phyloP scores from a whole-genome alignment of 2,888 invertebrate genomes.

The Drosophila mimetica region DNA sequence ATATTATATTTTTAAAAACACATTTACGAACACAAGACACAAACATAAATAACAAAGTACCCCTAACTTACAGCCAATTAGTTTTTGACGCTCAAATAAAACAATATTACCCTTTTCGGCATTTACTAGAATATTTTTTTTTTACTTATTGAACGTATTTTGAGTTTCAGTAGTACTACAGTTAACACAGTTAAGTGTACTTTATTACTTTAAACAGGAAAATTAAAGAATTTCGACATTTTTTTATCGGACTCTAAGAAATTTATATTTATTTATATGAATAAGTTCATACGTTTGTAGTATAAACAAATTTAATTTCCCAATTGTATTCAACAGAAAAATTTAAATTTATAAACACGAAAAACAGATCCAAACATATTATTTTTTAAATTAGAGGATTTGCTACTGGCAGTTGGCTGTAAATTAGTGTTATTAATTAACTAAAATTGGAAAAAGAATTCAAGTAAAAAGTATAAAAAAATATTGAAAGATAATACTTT shows the following conservation, averaged over 20 bases:
- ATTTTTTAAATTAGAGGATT: neutral
- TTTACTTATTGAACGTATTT: too few relatives aligned
- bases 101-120: neutral
- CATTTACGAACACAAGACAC: neutral
- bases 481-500: slow-evolving; percentile 47
- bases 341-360: too few relatives aligned
- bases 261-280: too few relatives aligned
- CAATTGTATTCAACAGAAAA: too few relatives aligned
- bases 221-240: too few relatives aligned
- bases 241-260: too few relatives aligned
- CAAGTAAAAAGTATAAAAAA: neutral
- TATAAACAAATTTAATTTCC: too few relatives aligned
- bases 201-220: too few relatives aligned
- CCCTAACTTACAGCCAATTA: neutral
- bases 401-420: neutral
- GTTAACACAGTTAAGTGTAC: too few relatives aligned
- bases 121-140: too few relatives aligned
- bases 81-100: neutral
- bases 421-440: neutral
- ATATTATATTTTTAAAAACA: neutral
- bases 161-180: too few relatives aligned
- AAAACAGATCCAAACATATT: neutral
- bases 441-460: neutral
- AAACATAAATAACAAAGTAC: slow-evolving; percentile 1
- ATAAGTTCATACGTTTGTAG: too few relatives aligned